Base-by-base conservation (phyloP, 2,113 vertebrate species). In the Campylomormyrus tamandua region DNA sequence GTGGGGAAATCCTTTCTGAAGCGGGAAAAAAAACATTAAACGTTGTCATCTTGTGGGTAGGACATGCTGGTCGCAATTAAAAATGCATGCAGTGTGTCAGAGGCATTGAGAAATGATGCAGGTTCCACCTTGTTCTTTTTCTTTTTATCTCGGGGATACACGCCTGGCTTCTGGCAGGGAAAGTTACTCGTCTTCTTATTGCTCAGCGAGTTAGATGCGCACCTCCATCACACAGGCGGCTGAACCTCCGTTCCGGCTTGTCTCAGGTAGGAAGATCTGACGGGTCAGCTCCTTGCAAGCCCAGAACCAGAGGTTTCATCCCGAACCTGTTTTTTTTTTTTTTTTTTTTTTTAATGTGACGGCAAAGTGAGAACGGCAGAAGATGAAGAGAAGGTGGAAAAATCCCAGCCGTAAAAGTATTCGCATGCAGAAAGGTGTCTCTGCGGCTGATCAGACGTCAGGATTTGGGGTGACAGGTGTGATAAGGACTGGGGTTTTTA, bases 181-280 rank as follows among this genome's bases (percentile, higher is more conserved):
- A 4, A 90, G 89, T 92, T 89, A 92, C 92, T 93, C 91, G 15
- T 89, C 7, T 7, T 17, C 46, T 90, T 89, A 86, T 90, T 35
- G 87, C 56, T 77, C 35, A 2, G n/a, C 90, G 45, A 89, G 87
- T 91, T n/a, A 83, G 49, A 91, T 88, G 66, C 74, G 94, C 92
- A 92, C 91, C 92, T 94, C 58, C 56, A 77, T 90, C 89, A 89
- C 53, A 77, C 88, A 46, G 49, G 74, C 52, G 35, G 42, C 87
- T 83, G 89, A 88, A 88, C 53, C 93, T 92, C 89, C 95, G 94
- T 95, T 91, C 91, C 86, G 87, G 91, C 95, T 93, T 90, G 93
- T 93, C 93, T 89, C 84, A 24, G 45, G 88, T 52, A 91, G 39
- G 84, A 66, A 90, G 87, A 88, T 90, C 91, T 48, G 5, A n/a